Evolutionary conservation across 2,888 invertebrate genomes (phyloP).

Genomic region (Cryptophagus acutangulus): DNA sequence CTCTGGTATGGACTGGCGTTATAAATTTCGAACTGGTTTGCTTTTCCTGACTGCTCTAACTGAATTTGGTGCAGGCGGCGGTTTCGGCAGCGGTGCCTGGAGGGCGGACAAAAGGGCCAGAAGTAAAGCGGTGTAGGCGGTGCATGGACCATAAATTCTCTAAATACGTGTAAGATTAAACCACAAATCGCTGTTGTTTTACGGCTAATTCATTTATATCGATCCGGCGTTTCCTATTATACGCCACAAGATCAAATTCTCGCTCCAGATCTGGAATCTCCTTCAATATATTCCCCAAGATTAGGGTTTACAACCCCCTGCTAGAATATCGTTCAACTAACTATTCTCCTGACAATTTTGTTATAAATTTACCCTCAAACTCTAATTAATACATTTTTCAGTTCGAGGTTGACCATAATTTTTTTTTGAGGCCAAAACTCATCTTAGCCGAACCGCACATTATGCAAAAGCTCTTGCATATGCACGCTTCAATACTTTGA

Average conservation of each 20-base stretch:
- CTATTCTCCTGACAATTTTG: too few relatives aligned
- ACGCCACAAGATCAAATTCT: slow-evolving; percentile 26
- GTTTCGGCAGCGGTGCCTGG: slow-evolving; percentile 17
- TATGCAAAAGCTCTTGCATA: too few relatives aligned
- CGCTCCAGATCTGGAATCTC: slow-evolving; percentile 19
- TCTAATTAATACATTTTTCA: too few relatives aligned
- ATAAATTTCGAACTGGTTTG: slow-evolving; percentile 6
- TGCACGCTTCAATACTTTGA: too few relatives aligned
- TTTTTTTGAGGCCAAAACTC: too few relatives aligned
- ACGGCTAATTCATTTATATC: slow-evolving; percentile 49
- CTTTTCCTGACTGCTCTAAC: slow-evolving; percentile 22
- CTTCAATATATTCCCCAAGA: slow-evolving; percentile 15
- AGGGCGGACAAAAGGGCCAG: slow-evolving; percentile 29
- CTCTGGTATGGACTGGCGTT: slow-evolving; percentile 2
- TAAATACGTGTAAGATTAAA: slow-evolving; percentile 50
- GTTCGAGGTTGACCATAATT: too few relatives aligned
- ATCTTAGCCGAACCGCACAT: too few relatives aligned
- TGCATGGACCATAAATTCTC: slow-evolving; percentile 43
- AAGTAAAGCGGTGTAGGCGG: slow-evolving; percentile 40
- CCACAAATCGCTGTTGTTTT: slow-evolving; percentile 50
- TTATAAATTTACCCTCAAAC: too few relatives aligned
- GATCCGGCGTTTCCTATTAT: slow-evolving; percentile 35
- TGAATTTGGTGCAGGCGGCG: slow-evolving; percentile 33
- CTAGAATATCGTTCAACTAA: too few relatives aligned
- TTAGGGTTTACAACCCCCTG: background rate